Evolutionary conservation across 2,113 vertebrate genomes (phyloP), one percentile per base, ranked within the genome.

Genomic region (Cheirogaleus medius): DNA sequence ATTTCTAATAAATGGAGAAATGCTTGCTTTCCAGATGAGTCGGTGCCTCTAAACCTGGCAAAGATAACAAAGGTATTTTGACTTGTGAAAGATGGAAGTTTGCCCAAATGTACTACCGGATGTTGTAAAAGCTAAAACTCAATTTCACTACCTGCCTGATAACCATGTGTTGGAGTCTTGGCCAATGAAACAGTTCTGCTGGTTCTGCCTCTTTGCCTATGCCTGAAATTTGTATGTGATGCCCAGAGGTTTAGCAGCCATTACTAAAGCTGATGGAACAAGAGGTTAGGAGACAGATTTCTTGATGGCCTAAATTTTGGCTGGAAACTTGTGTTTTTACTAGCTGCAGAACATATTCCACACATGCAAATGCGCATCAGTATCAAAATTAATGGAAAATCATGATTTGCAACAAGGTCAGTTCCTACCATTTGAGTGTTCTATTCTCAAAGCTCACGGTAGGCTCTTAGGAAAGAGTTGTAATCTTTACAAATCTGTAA

Each of bases 371-470:
- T 39, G 1, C 15, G 34, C 32, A 8, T 12, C 23, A 7, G 29
- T 27, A 25, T 44, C 81, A 13, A 85, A 92, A 69, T 69, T 58
- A 78, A 83, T 77, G 18, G 25, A 80, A 47, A 44, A 69, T 64
- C 39, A 83, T 42, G 20, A 0, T 81, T 84, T 93, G 27, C n/a
- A 42, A 37, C 11, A 90, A 74, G 20, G 18, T 8, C 5, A 76
- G 20, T 1, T 6, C 17, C 27, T 56, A 73, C 4, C 20, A 49
- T 44, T 68, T 90, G 56, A 56, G 8, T n/a, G 6, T 27, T 76
- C 12, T 85, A 32, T 27, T 39, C 25, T 80, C 47, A 93, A 91
- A 94, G 9, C 2, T 71, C 17, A 10, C 47, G 6, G 8, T 29
- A 87, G 5, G 1, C 1, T 69, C 37, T 32, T 68, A 7, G 21